phyloP scores from a whole-genome alignment of 2,113 vertebrate species.

The Phrynosoma platyrhinos region DNA sequence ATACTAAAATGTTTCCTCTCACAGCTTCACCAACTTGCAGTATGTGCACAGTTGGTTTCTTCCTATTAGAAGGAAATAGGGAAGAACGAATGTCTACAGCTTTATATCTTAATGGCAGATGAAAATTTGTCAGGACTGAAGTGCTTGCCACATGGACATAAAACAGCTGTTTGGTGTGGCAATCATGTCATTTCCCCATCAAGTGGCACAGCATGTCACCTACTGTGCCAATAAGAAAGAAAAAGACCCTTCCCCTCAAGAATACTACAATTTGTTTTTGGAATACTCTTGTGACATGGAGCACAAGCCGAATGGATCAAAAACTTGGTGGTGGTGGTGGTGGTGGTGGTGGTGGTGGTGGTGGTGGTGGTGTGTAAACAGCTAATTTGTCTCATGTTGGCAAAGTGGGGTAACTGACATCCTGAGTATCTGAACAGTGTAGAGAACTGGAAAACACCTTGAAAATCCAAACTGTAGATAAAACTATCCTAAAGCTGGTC shows the following conservation, averaged over 20 bases:
- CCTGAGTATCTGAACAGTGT: neutral
- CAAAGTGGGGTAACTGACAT: neutral
- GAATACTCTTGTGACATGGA: neutral
- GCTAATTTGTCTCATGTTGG: neutral
- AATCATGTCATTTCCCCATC: neutral
- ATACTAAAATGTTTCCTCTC: neutral
- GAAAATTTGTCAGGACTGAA: neutral
- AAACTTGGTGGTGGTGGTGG: too few species aligned
- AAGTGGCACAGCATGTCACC: too few species aligned
- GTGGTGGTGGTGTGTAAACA: neutral
- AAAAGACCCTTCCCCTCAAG: too few species aligned
- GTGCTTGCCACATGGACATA: neutral
- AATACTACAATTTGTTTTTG: neutral
- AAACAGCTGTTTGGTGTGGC: neutral
- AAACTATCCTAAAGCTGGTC: neutral
- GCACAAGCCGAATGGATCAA: neutral
- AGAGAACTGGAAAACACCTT: neutral
- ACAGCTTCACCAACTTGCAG: neutral
- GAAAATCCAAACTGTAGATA: neutral
- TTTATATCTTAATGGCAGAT: neutral
- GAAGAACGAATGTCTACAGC: neutral
- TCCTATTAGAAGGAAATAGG: neutral
- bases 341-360: neutral
- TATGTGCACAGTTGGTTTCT: neutral
- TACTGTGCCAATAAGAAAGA: neutral